Evolutionary conservation across 2,797 vertebrate species (phyloP).

Genomic region (Monodelphis domestica): DNA sequence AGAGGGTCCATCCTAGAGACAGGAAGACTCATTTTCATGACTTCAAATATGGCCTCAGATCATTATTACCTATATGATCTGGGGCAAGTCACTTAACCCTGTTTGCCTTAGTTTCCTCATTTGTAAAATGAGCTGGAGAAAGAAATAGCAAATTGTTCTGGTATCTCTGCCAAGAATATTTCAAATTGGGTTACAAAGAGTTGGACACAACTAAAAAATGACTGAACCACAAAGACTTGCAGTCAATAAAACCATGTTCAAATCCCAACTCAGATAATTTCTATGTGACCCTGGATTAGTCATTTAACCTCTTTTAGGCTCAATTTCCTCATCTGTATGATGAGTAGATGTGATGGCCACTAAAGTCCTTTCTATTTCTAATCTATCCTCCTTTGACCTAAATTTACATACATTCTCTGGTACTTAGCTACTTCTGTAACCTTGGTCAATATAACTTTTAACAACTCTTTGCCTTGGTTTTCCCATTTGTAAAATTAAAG

Average conservation of each 20-base stretch:
- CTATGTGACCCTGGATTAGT: not conserved
- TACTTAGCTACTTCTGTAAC: not conserved
- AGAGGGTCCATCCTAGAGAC: too few relatives aligned
- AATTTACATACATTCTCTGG: not conserved
- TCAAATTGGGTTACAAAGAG: too few relatives aligned
- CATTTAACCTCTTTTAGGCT: not conserved
- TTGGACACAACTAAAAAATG: too few relatives aligned
- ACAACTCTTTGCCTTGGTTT: not conserved
- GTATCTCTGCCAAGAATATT: too few relatives aligned
- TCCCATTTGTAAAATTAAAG: not conserved
- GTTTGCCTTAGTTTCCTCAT: too few relatives aligned
- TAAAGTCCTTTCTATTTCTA: not conserved
- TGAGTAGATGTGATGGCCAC: not conserved
- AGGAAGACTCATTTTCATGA: too few relatives aligned
- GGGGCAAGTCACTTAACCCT: too few relatives aligned
- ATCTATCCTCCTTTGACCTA: not conserved
- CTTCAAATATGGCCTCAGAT: too few relatives aligned
- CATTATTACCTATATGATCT: too few relatives aligned
- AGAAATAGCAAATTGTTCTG: too few relatives aligned
- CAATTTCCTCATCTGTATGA: slow-evolving; percentile 1
- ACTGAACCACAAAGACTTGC: too few relatives aligned
- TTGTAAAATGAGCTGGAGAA: too few relatives aligned
- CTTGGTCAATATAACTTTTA: not conserved
- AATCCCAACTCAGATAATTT: not conserved
- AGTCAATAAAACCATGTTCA: not conserved